Conservation (phyloP, 2,888 invertebrate genomes). For the Pasiphila rectangulata region DNA sequence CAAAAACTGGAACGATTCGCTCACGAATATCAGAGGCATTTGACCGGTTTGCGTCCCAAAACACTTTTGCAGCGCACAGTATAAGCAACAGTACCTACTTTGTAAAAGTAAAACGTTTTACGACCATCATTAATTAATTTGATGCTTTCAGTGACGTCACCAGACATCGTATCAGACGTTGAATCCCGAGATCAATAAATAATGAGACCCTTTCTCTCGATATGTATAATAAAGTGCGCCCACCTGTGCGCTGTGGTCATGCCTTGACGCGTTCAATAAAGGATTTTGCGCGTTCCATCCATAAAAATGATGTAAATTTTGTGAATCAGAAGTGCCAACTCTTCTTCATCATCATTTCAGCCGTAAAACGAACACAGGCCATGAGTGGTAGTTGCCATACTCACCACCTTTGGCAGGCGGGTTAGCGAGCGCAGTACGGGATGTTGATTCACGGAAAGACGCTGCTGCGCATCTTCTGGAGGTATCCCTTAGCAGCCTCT, state of each 20-base stretch:
- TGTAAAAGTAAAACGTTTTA: conserved; percentile 1
- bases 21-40: background rate
- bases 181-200: conserved; percentile 40
- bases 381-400: no score
- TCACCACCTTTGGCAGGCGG: no score
- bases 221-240: conserved; percentile 45
- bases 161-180: conserved; percentile 9
- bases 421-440: no score
- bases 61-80: conserved; percentile 1
- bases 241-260: conserved; percentile 40
- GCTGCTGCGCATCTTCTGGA: no score
- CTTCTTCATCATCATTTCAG: no score
- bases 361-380: no score
- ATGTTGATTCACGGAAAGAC: no score
- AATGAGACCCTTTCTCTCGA: conserved; percentile 33
- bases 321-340: background rate
- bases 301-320: background rate
- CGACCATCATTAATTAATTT: conserved; percentile 6
- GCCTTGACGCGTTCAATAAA: conserved; percentile 42
- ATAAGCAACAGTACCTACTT: no score
- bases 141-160: conserved; percentile 41
- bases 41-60: background rate
- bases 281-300: conserved; percentile 32
- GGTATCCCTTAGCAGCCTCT: no score
- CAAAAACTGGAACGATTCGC: no score